A percentile compares a stretch with the other conserved stretches of the same genome.
phyloP scores from a whole-genome alignment of 2,797 vertebrate genomes.

The Manis crassicaudata region DNA sequence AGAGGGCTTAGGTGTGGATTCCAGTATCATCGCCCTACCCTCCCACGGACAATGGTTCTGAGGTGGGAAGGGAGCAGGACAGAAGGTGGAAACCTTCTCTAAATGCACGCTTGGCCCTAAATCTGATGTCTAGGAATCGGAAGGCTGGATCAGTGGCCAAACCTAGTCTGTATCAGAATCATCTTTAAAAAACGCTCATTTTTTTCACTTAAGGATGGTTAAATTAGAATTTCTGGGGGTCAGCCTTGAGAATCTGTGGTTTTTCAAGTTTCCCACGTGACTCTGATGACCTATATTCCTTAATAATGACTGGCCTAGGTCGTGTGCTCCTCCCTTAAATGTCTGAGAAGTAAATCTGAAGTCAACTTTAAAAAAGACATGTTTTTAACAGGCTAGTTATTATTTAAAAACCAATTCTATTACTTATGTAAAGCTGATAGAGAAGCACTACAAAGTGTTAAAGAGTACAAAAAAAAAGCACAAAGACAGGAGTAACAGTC shows the following conservation, averaged over 20 bases:
- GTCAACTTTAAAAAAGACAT: not conserved
- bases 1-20: not conserved
- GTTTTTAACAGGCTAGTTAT: not conserved
- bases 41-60: not conserved
- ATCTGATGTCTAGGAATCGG: not conserved
- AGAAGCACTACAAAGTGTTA: not conserved
- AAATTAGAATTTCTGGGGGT: conserved; percentile 20
- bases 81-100: not conserved
- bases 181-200: not conserved
- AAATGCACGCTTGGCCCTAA: not conserved
- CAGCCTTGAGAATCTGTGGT: not conserved
- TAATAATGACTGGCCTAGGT: not conserved
- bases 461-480: not conserved
- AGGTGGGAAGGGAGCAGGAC: not conserved
- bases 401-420: conserved; percentile 12
- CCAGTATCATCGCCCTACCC: not conserved
- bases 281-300: not conserved
- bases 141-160: not conserved
- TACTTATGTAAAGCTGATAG: not conserved
- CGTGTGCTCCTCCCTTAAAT: not conserved
- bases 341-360: not conserved
- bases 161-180: not conserved
- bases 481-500: not conserved
- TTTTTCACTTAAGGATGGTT: not conserved
- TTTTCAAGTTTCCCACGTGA: not conserved